Conservation (phyloP, 1,140 invertebrate genomes). For the Melanaphis sacchari region DNA sequence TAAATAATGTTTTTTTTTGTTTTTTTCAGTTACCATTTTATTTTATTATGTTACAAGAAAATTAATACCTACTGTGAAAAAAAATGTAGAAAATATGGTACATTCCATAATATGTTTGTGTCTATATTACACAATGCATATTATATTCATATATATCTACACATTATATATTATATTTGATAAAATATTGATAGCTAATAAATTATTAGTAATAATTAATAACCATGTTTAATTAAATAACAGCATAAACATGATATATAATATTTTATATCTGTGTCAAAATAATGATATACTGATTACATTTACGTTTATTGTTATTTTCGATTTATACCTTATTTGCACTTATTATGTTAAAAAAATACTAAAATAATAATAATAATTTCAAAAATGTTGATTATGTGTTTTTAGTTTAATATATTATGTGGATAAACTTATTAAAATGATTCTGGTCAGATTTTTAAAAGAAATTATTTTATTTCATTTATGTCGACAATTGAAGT, state of each 20-base stretch:
- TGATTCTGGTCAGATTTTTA: neutral
- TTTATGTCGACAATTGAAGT: neutral
- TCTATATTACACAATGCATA: neutral
- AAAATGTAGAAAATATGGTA: neutral
- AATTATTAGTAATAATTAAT: too few relatives aligned
- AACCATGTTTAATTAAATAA: constrained; percentile 30
- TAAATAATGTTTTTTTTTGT: neutral
- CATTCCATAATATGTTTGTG: neutral
- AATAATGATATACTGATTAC: neutral
- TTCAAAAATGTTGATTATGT: neutral
- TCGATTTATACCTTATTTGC: neutral
- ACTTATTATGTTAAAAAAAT: neutral
- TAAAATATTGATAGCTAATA: neutral
- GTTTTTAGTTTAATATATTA: neutral
- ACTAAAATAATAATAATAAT: neutral
- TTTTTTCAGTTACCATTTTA: constrained; percentile 1
- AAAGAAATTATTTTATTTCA: neutral
- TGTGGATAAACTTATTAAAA: neutral
- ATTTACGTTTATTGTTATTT: neutral
- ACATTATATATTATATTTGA: neutral
- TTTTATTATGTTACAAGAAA: neutral
- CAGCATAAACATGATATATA: neutral
- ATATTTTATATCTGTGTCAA: neutral
- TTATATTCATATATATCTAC: neutral
- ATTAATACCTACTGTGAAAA: neutral